A percentile compares a stretch with the other conserved stretches of the same genome.
phyloP scores from a whole-genome alignment of 1,140 invertebrate species.

The Patella vulgata region DNA sequence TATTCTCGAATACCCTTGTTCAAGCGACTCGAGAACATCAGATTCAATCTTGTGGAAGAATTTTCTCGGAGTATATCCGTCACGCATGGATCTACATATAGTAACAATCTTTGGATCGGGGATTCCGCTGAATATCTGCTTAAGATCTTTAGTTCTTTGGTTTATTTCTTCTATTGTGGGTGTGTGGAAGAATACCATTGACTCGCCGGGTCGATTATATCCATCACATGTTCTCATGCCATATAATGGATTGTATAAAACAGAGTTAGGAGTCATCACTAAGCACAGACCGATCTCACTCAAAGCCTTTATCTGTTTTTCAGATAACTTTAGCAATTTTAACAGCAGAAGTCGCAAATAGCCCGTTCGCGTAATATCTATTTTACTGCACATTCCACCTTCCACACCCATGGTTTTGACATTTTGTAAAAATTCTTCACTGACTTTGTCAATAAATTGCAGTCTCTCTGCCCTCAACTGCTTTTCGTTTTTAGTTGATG shows the following conservation, averaged over 20 bases:
- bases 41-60: constrained; percentile 42
- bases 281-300: constrained; percentile 14
- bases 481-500: no score
- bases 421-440: no score
- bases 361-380: no score
- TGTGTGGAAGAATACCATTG: constrained; percentile 22
- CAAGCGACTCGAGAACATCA: constrained; percentile 32
- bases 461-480: no score
- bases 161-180: constrained; percentile 20
- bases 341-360: neutral
- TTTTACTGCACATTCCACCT: no score
- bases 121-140: neutral
- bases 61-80: constrained; percentile 52
- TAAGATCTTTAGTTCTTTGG: neutral
- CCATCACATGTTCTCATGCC: constrained; percentile 13
- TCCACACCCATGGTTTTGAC: no score
- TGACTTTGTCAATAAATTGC: no score
- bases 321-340: neutral
- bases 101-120: constrained; percentile 36
- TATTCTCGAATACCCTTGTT: neutral
- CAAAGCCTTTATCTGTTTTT: constrained; percentile 4
- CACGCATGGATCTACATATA: constrained; percentile 47
- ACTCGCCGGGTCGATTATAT: constrained; percentile 15
- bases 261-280: neutral
- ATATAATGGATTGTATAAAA: neutral